These are phyloP conservation scores for Ischnus inquisitorius DNA, from an alignment of 2,888 invertebrate genomes.

Conservation along the genomic window DNA sequence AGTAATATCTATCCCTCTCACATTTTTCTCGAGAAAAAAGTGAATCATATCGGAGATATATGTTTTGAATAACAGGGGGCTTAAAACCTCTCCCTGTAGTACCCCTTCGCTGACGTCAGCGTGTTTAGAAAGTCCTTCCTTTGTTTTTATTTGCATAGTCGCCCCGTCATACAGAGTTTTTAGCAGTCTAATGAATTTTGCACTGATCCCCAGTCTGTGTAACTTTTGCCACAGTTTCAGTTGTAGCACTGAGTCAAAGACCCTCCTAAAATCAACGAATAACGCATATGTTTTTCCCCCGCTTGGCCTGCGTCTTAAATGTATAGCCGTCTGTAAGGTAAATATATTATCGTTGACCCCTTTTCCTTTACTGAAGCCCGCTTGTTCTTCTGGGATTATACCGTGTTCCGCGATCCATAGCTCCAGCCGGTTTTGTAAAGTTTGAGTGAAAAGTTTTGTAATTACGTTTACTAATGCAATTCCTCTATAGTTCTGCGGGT, in stretches of 20 bases:
- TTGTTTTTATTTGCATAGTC: too few relatives aligned
- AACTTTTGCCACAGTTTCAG: conserved; percentile 25
- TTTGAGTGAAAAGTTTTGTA: conserved; percentile 66
- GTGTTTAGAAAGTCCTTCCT: too few relatives aligned
- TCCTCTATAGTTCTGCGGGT: conserved; percentile 36
- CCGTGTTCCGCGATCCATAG: conserved; percentile 55
- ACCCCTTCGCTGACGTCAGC: too few relatives aligned
- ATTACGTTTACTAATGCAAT: conserved; percentile 35
- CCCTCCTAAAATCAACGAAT: not conserved
- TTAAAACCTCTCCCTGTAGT: too few relatives aligned
- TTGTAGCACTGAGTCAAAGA: conserved; percentile 61
- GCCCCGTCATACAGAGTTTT: not conserved
- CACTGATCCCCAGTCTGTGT: not conserved
- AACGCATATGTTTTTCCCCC: conserved; percentile 58
- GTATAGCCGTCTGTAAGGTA: conserved; percentile 44
- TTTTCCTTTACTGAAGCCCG: too few relatives aligned
- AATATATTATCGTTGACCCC: conserved; percentile 41
- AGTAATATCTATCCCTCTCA: too few relatives aligned
- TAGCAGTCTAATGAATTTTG: not conserved
- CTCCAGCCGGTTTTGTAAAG: conserved; percentile 53
- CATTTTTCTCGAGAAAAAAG: too few relatives aligned
- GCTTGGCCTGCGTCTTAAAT: conserved; percentile 47
- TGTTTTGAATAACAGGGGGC: too few relatives aligned
- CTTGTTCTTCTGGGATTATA: conserved; percentile 67
- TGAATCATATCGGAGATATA: too few relatives aligned